Percentiles rank a stretch among this genome's conserved stretches.
phyloP scores from a whole-genome alignment of 2,888 invertebrate genomes.

The Drosophila niveifrons region DNA sequence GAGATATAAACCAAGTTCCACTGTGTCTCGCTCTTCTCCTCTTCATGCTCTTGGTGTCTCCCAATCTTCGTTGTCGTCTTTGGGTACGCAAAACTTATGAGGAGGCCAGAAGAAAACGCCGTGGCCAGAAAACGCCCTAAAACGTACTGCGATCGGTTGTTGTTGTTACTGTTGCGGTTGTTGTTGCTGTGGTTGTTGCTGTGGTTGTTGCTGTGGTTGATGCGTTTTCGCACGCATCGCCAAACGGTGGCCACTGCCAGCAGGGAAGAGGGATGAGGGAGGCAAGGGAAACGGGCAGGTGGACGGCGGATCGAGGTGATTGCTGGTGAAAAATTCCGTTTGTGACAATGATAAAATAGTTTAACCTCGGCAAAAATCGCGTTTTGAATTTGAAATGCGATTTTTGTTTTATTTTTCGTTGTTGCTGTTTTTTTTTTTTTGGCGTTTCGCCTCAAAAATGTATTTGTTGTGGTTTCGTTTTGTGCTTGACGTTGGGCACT shows the following conservation, averaged over 20 bases:
- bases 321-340: constrained; percentile 82
- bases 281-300: constrained; percentile 49
- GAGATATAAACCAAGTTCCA: constrained; percentile 76
- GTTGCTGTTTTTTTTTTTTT: constrained; percentile 45
- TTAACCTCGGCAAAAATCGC: constrained; percentile 83
- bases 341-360: constrained; percentile 85
- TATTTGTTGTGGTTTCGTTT: constrained; percentile 50
- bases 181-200: constrained; percentile 18
- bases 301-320: constrained; percentile 69
- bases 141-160: constrained; percentile 67
- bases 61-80: background rate
- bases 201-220: constrained; percentile 57
- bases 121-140: constrained; percentile 80
- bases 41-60: background rate
- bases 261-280: constrained; percentile 30
- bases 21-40: constrained; percentile 29
- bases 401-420: constrained; percentile 22
- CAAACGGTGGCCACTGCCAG: constrained; percentile 59
- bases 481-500: constrained; percentile 16
- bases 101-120: constrained; percentile 70
- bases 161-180: constrained; percentile 28
- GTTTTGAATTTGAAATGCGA: constrained; percentile 83
- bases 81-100: constrained; percentile 74
- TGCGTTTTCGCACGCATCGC: constrained; percentile 80
- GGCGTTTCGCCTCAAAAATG: constrained; percentile 71